These are phyloP conservation scores for Chelon auratus DNA, from an alignment of 2,797 vertebrate genomes.

Conservation along the genomic window DNA sequence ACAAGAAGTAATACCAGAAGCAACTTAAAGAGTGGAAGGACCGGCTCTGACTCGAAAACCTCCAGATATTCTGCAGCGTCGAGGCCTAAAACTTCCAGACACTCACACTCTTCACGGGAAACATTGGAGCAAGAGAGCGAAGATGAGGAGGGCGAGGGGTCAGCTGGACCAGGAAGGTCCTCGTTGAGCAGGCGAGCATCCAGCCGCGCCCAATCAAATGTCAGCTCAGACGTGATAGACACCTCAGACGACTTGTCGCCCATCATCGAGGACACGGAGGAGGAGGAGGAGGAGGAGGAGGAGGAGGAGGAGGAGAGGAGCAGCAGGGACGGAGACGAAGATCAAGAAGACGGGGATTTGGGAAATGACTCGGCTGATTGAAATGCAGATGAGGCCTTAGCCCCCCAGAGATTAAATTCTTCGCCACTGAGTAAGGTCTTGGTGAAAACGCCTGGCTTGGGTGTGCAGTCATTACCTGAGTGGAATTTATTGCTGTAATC, in stretches of 20 bases:
- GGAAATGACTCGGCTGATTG: conserved; percentile 63
- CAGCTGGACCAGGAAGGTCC: conserved; percentile 44
- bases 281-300: conserved; percentile 54
- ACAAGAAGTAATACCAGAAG: conserved; percentile 2
- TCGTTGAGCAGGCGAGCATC: conserved; percentile 7
- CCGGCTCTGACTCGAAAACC: no score
- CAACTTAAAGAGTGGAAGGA: neutral
- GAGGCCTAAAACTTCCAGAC: conserved; percentile 63
- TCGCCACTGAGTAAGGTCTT: conserved; percentile 76
- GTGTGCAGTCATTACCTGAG: conserved; percentile 73
- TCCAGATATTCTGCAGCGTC: no score
- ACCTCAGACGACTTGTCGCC: conserved; percentile 72
- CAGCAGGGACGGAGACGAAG: conserved; percentile 27
- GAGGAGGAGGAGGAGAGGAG: conserved; percentile 54
- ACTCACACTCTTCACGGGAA: conserved; percentile 75
- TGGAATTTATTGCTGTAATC: conserved; percentile 67
- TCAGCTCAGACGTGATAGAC: conserved; percentile 29
- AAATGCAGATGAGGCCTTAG: conserved; percentile 50
- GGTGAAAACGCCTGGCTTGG: conserved; percentile 64
- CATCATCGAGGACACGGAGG: conserved; percentile 79
- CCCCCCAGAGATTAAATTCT: conserved; percentile 49
- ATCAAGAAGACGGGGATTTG: conserved; percentile 39
- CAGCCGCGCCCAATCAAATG: conserved; percentile 20
- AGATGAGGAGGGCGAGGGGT: conserved; percentile 58
- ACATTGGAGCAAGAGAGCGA: conserved; percentile 70